Percentiles rank a stretch among this genome's conserved stretches.
Evolutionary conservation across 2,888 invertebrate genomes (phyloP).

Genomic region (Thera obeliscata): DNA sequence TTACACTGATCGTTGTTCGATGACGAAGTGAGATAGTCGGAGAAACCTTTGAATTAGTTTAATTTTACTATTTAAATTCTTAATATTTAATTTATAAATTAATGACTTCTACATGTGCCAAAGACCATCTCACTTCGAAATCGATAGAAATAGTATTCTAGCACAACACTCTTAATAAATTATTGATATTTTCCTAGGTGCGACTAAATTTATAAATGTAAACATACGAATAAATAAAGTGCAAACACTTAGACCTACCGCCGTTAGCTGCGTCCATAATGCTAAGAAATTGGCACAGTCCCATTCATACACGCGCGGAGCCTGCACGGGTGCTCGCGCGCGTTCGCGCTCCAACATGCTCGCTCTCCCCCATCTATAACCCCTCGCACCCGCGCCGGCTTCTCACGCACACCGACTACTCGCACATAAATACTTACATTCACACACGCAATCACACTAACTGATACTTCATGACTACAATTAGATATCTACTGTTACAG

Average conservation of each 20-base stretch:
- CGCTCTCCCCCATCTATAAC: constrained; percentile 20
- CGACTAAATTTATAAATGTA: constrained; percentile 81
- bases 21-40: constrained; percentile 77
- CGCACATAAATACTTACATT: constrained; percentile 39
- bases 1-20: constrained; percentile 81
- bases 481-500: constrained; percentile 67
- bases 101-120: constrained; percentile 79
- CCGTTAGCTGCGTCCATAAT: constrained; percentile 77
- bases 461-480: constrained; percentile 60
- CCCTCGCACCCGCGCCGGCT: constrained; percentile 26
- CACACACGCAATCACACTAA: constrained; percentile 53
- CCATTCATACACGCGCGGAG: constrained; percentile 67
- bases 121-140: constrained; percentile 77
- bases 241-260: constrained; percentile 85
- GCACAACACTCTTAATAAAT: constrained; percentile 85
- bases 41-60: constrained; percentile 69
- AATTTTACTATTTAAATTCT: constrained; percentile 81
- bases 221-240: constrained; percentile 85
- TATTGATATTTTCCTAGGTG: constrained; percentile 85
- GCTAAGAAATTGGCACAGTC: constrained; percentile 83
- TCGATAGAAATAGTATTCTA: constrained; percentile 78
- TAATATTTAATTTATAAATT: constrained; percentile 81
- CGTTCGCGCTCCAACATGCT: constrained; percentile 45
- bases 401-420: constrained; percentile 40
- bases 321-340: constrained; percentile 29